A percentile compares a stretch with the other conserved stretches of the same genome.
phyloP scores from a whole-genome alignment of 2,113 vertebrate genomes.

The Rynchops niger region DNA sequence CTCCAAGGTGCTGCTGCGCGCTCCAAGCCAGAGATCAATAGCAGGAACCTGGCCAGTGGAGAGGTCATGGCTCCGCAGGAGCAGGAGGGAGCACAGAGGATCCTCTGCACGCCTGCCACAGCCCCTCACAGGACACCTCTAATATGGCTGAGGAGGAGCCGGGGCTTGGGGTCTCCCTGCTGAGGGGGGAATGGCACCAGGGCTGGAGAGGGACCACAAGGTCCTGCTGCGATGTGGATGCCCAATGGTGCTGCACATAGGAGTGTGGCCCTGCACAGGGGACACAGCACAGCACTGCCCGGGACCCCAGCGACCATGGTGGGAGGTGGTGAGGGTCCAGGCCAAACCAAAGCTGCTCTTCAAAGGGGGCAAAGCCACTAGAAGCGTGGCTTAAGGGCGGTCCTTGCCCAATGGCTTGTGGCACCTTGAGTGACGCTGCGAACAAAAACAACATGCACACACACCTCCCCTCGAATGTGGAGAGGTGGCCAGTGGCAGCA shows the following conservation, averaged over 20 bases:
- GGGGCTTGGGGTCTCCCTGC: neutral
- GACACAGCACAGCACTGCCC: neutral
- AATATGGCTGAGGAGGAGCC: neutral
- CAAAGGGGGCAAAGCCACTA: neutral
- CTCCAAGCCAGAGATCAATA: conserved; percentile 27
- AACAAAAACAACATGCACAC: neutral
- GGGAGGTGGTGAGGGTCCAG: neutral
- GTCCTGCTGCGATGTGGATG: no score
- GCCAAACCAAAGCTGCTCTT: neutral
- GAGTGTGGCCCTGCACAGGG: fast-evolving
- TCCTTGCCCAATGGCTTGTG: neutral
- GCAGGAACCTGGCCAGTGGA: neutral
- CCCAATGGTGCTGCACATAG: neutral
- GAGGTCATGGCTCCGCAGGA: neutral
- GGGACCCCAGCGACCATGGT: neutral
- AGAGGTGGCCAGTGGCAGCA: neutral
- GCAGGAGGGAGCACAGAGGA: neutral
- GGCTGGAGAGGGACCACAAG: neutral
- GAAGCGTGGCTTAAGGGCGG: neutral
- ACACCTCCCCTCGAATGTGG: fast-evolving
- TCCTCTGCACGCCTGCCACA: fast-evolving
- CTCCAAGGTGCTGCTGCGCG: neutral
- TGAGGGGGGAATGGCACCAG: neutral
- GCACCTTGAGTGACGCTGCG: neutral
- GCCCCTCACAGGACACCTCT: neutral